Evolutionary conservation across 1,140 invertebrate species (phyloP).

Genomic region (Protaetia brevitarsis): DNA sequence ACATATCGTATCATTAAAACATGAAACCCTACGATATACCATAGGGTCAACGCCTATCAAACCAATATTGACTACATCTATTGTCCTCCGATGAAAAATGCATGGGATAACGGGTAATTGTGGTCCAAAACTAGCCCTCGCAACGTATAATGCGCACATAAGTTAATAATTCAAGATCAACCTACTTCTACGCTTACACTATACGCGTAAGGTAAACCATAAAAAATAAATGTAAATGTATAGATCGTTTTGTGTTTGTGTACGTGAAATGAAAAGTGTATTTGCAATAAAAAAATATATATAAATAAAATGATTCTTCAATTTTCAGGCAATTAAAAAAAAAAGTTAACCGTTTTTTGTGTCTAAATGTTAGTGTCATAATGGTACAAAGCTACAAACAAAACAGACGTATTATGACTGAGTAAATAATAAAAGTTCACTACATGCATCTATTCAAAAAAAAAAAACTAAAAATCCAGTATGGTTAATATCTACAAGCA

Average conservation of each 20-base stretch:
- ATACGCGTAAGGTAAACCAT: neutral
- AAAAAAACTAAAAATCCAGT: neutral
- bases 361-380: too few relatives aligned
- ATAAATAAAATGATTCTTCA: neutral
- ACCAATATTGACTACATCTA: neutral
- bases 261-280: too few relatives aligned
- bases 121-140: neutral
- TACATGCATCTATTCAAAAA: neutral
- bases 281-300: too few relatives aligned
- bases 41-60: neutral
- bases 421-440: too few relatives aligned
- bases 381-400: too few relatives aligned
- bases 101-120: neutral
- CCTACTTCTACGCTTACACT: neutral
- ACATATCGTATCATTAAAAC: neutral
- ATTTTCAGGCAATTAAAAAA: too few relatives aligned
- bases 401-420: too few relatives aligned
- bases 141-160: neutral
- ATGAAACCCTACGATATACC: neutral
- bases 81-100: constrained; percentile 8
- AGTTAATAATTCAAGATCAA: neutral
- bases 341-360: neutral
- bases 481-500: constrained; percentile 15
- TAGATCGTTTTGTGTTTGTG: too few relatives aligned
- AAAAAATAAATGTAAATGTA: too few relatives aligned